A percentile compares a stretch with the other conserved stretches of the same genome.
Conservation (phyloP, 2,888 invertebrate species). For the Bombylius major region DNA sequence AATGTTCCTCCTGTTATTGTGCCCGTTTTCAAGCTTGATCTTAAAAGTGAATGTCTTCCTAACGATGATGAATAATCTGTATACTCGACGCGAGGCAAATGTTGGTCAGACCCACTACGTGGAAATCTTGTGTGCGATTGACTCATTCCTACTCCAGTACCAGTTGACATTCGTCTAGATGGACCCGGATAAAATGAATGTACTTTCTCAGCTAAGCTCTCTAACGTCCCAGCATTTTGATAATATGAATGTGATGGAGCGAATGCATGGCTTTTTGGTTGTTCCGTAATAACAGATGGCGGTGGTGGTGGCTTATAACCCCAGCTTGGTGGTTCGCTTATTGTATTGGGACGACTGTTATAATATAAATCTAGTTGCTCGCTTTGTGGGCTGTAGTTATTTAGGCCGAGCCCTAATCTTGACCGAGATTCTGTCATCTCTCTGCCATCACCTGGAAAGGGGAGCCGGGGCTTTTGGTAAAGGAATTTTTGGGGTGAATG, state of each 20-base stretch:
- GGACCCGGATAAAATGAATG: conserved; percentile 72
- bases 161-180: conserved; percentile 53
- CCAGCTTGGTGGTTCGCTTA: conserved; percentile 37
- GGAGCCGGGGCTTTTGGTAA: conserved; percentile 2
- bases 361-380: conserved; percentile 69
- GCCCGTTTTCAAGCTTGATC: conserved; percentile 67
- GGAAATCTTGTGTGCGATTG: conserved; percentile 47
- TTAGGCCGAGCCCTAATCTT: conserved; percentile 56
- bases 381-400: conserved; percentile 50
- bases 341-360: conserved; percentile 58
- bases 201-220: conserved; percentile 84
- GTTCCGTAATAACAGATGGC: conserved; percentile 82
- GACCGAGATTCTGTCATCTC: conserved; percentile 68
- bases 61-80: conserved; percentile 66
- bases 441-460: conserved; percentile 54
- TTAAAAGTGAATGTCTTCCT: conserved; percentile 63
- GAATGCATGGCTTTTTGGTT: conserved; percentile 78
- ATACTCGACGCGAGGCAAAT: conserved; percentile 75
- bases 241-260: conserved; percentile 63
- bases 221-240: conserved; percentile 63
- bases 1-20: conserved; percentile 39
- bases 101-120: conserved; percentile 84
- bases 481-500: conserved; percentile 14
- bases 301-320: conserved; percentile 43
- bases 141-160: conserved; percentile 31